phyloP scores from a whole-genome alignment of 2,113 vertebrate genomes.

The Trinectes maculatus region DNA sequence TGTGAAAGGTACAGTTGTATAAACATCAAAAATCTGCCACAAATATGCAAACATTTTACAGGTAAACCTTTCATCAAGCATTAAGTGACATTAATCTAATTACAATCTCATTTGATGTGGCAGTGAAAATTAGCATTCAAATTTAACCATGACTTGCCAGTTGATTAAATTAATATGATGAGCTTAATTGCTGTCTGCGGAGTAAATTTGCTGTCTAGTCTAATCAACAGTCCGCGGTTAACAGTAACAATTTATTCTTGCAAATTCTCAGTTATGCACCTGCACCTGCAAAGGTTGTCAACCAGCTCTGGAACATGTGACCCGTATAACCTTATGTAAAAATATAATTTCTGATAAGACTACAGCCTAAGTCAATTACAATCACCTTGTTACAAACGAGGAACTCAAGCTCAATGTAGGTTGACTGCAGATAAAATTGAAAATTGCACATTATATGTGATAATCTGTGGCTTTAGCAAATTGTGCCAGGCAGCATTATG shows the following conservation, averaged over 20 bases:
- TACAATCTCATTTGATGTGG: too few relatives aligned
- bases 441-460: too few relatives aligned
- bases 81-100: too few relatives aligned
- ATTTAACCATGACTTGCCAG: too few relatives aligned
- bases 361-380: neutral
- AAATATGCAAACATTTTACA: too few relatives aligned
- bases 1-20: too few relatives aligned
- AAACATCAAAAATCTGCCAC: too few relatives aligned
- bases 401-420: neutral
- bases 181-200: neutral
- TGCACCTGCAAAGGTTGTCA: neutral
- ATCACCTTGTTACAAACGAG: neutral
- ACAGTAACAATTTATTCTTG: neutral
- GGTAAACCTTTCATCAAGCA: too few relatives aligned
- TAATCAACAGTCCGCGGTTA: neutral
- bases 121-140: too few relatives aligned
- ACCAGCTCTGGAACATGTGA: neutral
- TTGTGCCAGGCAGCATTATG: conserved; percentile 4
- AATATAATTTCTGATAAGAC: conserved; percentile 6
- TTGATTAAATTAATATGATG: neutral
- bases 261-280: neutral
- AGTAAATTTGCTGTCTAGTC: neutral
- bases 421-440: neutral
- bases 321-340: too few relatives aligned
- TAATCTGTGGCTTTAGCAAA: neutral